Conservation (phyloP, 2,888 invertebrate genomes). For the Auanema freiburgensis region DNA sequence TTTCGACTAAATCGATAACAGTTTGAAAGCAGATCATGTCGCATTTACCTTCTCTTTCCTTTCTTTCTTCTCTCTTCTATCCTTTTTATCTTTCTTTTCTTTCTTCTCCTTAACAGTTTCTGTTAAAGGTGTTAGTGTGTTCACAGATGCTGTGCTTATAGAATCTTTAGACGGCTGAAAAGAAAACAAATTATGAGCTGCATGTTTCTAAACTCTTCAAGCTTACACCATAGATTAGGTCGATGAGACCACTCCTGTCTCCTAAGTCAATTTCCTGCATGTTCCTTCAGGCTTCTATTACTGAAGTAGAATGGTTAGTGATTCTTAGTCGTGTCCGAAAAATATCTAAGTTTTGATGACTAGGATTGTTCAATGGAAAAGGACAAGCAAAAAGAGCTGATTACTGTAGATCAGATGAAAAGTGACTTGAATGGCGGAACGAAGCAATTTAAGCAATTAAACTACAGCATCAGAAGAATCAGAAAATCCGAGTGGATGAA, state of each 20-base stretch:
- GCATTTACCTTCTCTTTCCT: conserved; percentile 10
- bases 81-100: background rate
- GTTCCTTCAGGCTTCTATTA: conserved; percentile 19
- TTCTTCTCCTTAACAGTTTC: background rate
- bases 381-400: too few species aligned
- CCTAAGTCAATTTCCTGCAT: conserved; percentile 52
- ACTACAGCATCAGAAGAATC: too few species aligned
- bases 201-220: background rate
- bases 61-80: background rate
- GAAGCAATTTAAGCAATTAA: too few species aligned
- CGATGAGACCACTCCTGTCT: conserved; percentile 43
- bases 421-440: too few species aligned
- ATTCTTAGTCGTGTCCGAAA: too few species aligned
- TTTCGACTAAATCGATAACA: conserved; percentile 8
- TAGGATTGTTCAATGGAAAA: too few species aligned
- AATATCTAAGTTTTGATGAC: too few species aligned
- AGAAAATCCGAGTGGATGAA: too few species aligned
- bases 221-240: conserved; percentile 43
- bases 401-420: too few species aligned
- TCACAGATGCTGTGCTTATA: background rate
- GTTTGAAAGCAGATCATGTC: background rate
- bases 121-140: background rate
- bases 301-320: background rate
- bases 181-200: background rate
- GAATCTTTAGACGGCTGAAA: conserved; percentile 4